Conservation (phyloP, 2,888 invertebrate species). For the Catocala nupta region DNA sequence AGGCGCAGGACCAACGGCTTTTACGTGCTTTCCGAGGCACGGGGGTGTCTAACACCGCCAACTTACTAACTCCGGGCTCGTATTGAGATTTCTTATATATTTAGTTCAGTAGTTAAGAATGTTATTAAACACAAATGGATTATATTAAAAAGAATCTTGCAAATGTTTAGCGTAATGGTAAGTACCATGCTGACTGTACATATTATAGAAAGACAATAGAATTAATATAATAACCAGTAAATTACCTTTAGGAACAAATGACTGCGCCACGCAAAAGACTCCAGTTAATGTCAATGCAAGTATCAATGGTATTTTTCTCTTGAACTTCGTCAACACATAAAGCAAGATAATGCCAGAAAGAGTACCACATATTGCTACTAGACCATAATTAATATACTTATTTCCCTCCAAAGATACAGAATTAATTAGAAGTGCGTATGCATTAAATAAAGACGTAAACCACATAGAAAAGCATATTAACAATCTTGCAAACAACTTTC, state of each 20-base stretch:
- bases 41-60: too few species aligned
- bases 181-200: too few species aligned
- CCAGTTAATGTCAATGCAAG: slow-evolving; percentile 35
- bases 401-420: slow-evolving; percentile 91
- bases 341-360: slow-evolving; percentile 86
- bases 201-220: background rate
- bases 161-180: too few species aligned
- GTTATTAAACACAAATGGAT: too few species aligned
- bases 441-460: slow-evolving; percentile 75
- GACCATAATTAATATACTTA: slow-evolving; percentile 91
- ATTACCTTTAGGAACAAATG: slow-evolving; percentile 38
- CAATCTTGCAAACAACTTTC: slow-evolving; percentile 59
- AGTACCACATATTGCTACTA: slow-evolving; percentile 86
- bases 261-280: slow-evolving; percentile 35
- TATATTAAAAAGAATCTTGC: too few species aligned
- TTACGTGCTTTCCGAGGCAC: too few species aligned
- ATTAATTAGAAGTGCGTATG: slow-evolving; percentile 89
- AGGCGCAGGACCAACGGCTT: too few species aligned
- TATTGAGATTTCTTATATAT: too few species aligned
- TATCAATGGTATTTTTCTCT: slow-evolving; percentile 77
- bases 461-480: slow-evolving; percentile 66
- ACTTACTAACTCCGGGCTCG: too few species aligned
- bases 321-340: slow-evolving; percentile 80
- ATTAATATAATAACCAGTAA: background rate
- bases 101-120: too few species aligned